A percentile compares a stretch with the other conserved stretches of the same genome.
Evolutionary conservation across 2,113 vertebrate genomes (phyloP).

Genomic region (Rhea pennata): DNA sequence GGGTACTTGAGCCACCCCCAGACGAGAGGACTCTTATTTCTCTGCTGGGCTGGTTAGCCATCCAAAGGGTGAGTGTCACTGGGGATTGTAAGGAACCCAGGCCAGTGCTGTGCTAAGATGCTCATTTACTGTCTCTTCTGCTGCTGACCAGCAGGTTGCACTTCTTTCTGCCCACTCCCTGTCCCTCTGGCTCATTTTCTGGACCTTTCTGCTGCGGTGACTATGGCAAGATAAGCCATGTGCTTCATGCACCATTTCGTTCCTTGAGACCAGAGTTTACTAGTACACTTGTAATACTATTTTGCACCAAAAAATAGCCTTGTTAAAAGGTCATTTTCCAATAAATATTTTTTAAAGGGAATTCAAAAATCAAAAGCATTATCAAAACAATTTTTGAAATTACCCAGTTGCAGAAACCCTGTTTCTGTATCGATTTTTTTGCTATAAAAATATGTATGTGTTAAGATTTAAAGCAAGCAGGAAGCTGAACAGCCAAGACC

Average conservation of each 20-base stretch:
- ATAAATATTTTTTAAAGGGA: background rate
- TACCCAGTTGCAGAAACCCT: background rate
- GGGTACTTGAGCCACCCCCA: background rate
- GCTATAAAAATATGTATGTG: background rate
- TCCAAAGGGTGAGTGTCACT: background rate
- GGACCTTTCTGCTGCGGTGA: background rate
- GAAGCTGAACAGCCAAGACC: background rate
- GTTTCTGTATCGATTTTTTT: background rate
- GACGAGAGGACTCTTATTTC: background rate
- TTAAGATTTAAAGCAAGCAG: conserved; percentile 3
- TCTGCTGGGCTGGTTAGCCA: background rate
- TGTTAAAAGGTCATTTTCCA: background rate
- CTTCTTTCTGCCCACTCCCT: background rate
- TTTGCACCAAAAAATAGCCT: background rate
- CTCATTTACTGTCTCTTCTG: background rate
- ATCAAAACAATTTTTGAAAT: background rate
- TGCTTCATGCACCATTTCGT: background rate
- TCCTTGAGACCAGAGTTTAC: background rate
- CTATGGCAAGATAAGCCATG: background rate
- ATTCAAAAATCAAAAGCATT: background rate
- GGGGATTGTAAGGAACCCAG: background rate
- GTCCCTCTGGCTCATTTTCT: background rate
- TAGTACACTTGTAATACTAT: background rate
- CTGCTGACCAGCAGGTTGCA: background rate
- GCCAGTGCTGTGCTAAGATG: background rate